Percentiles rank a stretch among this genome's conserved stretches.
Evolutionary conservation across 2,797 vertebrate species (phyloP).

Genomic region (Pelodytes ibericus): DNA sequence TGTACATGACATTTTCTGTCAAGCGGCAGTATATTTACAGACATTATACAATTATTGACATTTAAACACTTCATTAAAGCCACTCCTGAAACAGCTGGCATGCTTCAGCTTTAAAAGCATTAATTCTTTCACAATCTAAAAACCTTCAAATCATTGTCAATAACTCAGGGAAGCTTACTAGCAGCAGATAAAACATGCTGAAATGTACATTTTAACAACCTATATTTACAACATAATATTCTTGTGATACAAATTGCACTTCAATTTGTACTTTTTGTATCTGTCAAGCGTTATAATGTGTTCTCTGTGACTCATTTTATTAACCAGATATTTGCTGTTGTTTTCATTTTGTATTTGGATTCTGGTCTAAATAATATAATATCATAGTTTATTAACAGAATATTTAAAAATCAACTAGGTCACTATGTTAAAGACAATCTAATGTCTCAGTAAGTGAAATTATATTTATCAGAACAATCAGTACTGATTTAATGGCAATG

Average conservation of each 20-base stretch:
- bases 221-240: neutral
- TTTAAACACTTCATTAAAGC: constrained; percentile 28
- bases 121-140: constrained; percentile 26
- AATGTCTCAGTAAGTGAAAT: no score
- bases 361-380: no score
- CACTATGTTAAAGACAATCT: no score
- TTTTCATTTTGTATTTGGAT: no score
- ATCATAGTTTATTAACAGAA: no score
- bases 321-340: no score
- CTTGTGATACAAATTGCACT: neutral
- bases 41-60: constrained; percentile 46
- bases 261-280: no score
- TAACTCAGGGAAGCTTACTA: neutral
- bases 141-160: constrained; percentile 13
- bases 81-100: constrained; percentile 16
- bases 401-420: no score
- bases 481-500: no score
- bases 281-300: no score
- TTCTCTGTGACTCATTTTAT: no score
- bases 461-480: no score
- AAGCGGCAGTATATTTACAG: constrained; percentile 5
- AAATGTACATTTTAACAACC: neutral
- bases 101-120: neutral
- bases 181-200: neutral
- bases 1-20: constrained; percentile 9